Evolutionary conservation across 92 coral and sea anemone species (phyloP), one percentile per base, ranked within the genome.

Genomic region (Porites cylindrica): DNA sequence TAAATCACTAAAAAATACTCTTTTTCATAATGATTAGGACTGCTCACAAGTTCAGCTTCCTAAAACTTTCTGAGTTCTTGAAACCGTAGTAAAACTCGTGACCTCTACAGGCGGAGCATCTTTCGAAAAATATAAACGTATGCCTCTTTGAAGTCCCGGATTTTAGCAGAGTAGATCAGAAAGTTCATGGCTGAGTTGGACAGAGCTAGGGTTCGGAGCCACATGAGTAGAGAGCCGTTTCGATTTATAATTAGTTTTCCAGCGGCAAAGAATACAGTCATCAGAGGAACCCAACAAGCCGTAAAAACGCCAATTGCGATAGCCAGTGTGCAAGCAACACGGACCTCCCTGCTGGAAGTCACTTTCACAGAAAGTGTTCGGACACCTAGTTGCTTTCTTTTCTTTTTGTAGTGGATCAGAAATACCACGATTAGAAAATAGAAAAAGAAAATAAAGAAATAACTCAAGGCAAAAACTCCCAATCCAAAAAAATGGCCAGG

Each of bases 311-410:
- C 65, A 54, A 85, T 85, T 10, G 64, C 78, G 6, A 75, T 85
- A 38, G 89, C 89, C 13, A 77, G 78, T 3, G 90, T 86, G 53
- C 63, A 67, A 26, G 90, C 85, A 43, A 77, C 63, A 24, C 90
- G 76, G 20, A 19, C 16, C 56, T 86, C 84, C 52, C 66, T 77
- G 24, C 51, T 75, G 38, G 85, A 64, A 68, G 54, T 75, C 23
- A 12, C 2, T 5, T 14, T 23, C 12, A 32, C 68, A 54, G 10
- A 10, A 67, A 67, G 17, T 10, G 23, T 38, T 56, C 14, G 61
- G 11, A 1, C 59, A 9, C 16, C n/a, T 8, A 13, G 54, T 20
- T 54, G 7, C 58, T 16, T 54, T 50, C 53, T 74, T 24, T 3
- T 74, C 53, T 18, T 50, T 16, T 6, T 74, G 10, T 13, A 8